A percentile compares a stretch with the other conserved stretches of the same genome.
Evolutionary conservation across 2,888 invertebrate genomes (phyloP).

Genomic region (Rhabditoides inermis): DNA sequence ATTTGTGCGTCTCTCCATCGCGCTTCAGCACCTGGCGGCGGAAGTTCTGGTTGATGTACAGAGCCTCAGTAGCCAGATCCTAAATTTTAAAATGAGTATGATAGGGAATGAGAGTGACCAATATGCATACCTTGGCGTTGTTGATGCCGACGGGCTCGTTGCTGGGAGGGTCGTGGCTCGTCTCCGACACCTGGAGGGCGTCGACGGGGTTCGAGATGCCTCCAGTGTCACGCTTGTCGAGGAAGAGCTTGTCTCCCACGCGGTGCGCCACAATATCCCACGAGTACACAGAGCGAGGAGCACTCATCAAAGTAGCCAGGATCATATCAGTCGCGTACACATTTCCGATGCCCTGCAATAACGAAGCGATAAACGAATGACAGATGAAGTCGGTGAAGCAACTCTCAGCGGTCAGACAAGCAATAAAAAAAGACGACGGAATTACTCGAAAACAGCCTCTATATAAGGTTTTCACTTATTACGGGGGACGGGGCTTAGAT

Average conservation of each 20-base stretch:
- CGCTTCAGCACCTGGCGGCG: constrained; percentile 89
- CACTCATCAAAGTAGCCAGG: constrained; percentile 94
- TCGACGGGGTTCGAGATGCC: constrained; percentile 57
- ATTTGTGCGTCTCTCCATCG: constrained; percentile 19
- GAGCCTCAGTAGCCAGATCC: constrained; percentile 82
- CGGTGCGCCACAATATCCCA: constrained; percentile 95
- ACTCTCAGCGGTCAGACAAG: too few species aligned
- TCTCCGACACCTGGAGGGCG: constrained; percentile 91
- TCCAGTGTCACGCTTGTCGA: constrained; percentile 79
- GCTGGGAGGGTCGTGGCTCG: constrained; percentile 90
- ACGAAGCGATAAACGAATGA: too few species aligned
- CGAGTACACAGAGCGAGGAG: constrained; percentile 87
- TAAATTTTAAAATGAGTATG: background rate
- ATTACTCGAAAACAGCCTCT: too few species aligned
- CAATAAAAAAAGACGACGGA: too few species aligned
- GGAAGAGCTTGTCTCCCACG: constrained; percentile 67
- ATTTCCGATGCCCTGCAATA: constrained; percentile 54
- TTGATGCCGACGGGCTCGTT: constrained; percentile 90
- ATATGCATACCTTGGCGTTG: constrained; percentile 67
- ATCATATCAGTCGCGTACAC: constrained; percentile 98
- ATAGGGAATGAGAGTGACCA: too few species aligned
- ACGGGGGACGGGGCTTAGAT: too few species aligned
- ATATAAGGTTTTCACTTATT: too few species aligned
- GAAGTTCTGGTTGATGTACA: constrained; percentile 98
- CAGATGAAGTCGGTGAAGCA: too few species aligned